A percentile compares a stretch with the other conserved stretches of the same genome.
Evolutionary conservation across 1,140 invertebrate genomes (phyloP).

Genomic region (Pseudomyrmex sp.): DNA sequence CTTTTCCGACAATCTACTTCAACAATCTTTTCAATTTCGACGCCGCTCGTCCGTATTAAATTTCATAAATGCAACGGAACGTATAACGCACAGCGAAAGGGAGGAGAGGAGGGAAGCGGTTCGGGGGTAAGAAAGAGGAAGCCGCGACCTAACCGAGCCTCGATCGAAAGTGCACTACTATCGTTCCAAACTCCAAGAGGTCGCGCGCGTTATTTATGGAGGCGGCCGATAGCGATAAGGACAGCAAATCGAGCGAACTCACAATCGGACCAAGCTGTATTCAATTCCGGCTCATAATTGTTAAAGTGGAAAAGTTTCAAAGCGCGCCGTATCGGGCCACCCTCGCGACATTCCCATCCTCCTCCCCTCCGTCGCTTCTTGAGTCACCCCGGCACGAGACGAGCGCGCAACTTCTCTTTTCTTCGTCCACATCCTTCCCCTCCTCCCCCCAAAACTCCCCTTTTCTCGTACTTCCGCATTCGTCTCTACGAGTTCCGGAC

Average conservation of each 20-base stretch:
- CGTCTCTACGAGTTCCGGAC: conserved; percentile 66
- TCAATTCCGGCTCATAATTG: conserved; percentile 82
- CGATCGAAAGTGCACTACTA: conserved; percentile 22
- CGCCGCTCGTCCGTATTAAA: conserved; percentile 45
- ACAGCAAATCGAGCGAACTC: conserved; percentile 80
- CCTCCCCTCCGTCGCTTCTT: neutral
- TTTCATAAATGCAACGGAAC: conserved; percentile 56
- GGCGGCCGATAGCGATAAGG: conserved; percentile 78
- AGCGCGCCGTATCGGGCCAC: conserved; percentile 72
- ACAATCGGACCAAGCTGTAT: conserved; percentile 79
- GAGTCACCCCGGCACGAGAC: neutral
- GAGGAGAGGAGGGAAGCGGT: neutral
- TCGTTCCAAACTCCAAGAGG: conserved; percentile 53
- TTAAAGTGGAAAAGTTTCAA: conserved; percentile 81
- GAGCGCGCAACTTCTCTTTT: conserved; percentile 6
- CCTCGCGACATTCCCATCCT: conserved; percentile 17
- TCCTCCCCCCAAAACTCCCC: neutral
- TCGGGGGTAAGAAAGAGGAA: conserved; percentile 27
- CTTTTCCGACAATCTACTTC: conserved; percentile 31
- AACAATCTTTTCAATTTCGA: conserved; percentile 55
- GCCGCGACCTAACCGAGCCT: conserved; percentile 18
- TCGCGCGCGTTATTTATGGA: conserved; percentile 76
- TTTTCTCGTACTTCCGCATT: conserved; percentile 42
- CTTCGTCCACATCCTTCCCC: neutral
- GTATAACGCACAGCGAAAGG: neutral